A percentile compares a stretch with the other conserved stretches of the same genome.
These are phyloP conservation scores for Trematocara unimaculatum DNA, from an alignment of 2,113 vertebrate species.

Conservation along the genomic window DNA sequence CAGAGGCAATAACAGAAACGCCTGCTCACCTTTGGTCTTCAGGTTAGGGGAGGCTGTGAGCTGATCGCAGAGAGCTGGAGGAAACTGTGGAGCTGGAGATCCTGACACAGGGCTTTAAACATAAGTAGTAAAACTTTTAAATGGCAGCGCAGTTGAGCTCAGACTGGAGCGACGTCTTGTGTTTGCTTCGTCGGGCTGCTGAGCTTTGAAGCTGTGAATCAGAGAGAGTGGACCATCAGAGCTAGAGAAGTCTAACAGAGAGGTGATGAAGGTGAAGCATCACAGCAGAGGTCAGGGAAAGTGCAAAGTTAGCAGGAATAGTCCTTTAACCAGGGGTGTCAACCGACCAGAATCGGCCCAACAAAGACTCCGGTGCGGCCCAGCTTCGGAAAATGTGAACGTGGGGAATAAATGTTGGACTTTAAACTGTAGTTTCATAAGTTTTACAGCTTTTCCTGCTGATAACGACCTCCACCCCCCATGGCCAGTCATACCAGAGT, in stretches of 20 bases:
- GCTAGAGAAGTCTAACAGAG: fast-evolving
- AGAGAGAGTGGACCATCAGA: fast-evolving
- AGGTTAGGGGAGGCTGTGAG: background rate
- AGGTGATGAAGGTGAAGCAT: background rate
- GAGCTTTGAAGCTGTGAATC: fast-evolving
- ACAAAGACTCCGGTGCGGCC: background rate
- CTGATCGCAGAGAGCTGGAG: background rate
- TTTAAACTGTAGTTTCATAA: fast-evolving
- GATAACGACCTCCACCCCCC: background rate
- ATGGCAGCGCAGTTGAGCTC: fast-evolving
- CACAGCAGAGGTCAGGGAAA: background rate
- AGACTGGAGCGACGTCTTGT: background rate
- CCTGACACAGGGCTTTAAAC: background rate
- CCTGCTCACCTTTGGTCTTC: background rate
- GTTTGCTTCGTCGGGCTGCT: background rate
- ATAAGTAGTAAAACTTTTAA: background rate
- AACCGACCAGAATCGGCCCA: background rate
- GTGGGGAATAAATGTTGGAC: background rate
- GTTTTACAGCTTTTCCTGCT: background rate
- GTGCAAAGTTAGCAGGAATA: background rate
- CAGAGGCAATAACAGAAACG: background rate
- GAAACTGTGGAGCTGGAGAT: background rate
- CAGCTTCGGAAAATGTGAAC: background rate
- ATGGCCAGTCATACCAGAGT: background rate
- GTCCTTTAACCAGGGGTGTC: background rate